Percentiles rank a stretch among this genome's conserved stretches.
phyloP scores from a whole-genome alignment of 2,797 vertebrate genomes.

The Alca torda region DNA sequence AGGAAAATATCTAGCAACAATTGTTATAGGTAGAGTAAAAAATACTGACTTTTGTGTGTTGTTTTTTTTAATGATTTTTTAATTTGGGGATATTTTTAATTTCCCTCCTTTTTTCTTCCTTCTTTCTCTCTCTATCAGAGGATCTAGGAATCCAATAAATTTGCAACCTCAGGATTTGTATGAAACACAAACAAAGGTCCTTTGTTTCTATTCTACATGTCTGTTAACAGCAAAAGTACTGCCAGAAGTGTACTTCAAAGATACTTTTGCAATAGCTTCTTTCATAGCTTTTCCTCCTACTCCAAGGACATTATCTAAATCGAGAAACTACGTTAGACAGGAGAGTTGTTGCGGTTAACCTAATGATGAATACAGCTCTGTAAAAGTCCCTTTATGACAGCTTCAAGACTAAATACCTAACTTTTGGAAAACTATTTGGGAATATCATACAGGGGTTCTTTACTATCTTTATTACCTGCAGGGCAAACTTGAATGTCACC shows the following conservation, averaged over 20 bases:
- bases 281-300: not conserved
- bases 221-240: not conserved
- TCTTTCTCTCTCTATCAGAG: not conserved
- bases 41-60: not conserved
- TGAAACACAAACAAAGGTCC: not conserved
- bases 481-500: not conserved
- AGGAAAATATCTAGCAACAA: not conserved
- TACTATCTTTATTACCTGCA: not conserved
- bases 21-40: not conserved
- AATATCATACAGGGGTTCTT: not conserved
- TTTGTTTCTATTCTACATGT: not conserved
- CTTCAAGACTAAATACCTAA: not conserved
- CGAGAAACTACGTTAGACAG: not conserved
- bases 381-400: not conserved
- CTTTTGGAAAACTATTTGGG: not conserved
- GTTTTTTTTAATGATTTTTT: not conserved
- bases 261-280: not conserved
- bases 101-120: not conserved
- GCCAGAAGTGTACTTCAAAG: not conserved
- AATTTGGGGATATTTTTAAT: not conserved
- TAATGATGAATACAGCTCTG: not conserved
- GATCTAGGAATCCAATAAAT: not conserved
- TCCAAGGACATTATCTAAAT: not conserved
- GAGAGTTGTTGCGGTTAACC: not conserved
- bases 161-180: not conserved